Percentiles rank a stretch among this genome's conserved stretches.
These are phyloP conservation scores for Euleptes europaea DNA, from an alignment of 2,113 vertebrate species.

Conservation along the genomic window DNA sequence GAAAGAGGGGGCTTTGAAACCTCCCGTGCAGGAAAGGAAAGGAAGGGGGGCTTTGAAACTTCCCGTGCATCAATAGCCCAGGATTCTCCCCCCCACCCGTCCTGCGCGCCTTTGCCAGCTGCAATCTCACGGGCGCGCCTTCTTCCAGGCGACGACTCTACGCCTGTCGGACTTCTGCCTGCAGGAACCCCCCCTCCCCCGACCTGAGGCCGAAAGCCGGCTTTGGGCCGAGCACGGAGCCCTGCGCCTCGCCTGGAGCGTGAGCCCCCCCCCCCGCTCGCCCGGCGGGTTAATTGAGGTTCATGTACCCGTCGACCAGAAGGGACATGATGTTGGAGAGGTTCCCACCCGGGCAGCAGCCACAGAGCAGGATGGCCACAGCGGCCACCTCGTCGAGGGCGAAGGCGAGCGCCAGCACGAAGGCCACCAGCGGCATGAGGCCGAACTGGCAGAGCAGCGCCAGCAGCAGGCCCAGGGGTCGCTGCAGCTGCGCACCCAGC, in stretches of 20 bases:
- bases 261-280: neutral
- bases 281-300: conserved; percentile 84
- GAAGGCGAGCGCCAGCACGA: conserved; percentile 88
- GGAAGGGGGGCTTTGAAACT: too few species aligned
- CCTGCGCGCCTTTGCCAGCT: neutral
- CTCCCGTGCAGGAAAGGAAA: too few species aligned
- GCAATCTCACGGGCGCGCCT: neutral
- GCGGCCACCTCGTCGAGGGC: conserved; percentile 91
- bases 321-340: too few species aligned
- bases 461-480: too few species aligned
- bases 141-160: neutral
- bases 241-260: neutral
- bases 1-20: too few species aligned
- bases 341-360: too few species aligned
- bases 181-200: too few species aligned
- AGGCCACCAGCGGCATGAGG: conserved; percentile 92
- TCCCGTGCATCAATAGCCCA: too few species aligned
- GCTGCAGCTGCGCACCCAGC: too few species aligned
- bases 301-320: conserved; percentile 96
- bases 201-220: neutral
- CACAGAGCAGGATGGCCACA: conserved; percentile 93
- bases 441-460: too few species aligned
- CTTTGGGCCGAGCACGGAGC: too few species aligned
- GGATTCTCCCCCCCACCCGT: too few species aligned
- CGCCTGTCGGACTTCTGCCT: neutral